phyloP scores from a whole-genome alignment of 2,797 vertebrate species.

The Mormyrus proboscirostris region DNA sequence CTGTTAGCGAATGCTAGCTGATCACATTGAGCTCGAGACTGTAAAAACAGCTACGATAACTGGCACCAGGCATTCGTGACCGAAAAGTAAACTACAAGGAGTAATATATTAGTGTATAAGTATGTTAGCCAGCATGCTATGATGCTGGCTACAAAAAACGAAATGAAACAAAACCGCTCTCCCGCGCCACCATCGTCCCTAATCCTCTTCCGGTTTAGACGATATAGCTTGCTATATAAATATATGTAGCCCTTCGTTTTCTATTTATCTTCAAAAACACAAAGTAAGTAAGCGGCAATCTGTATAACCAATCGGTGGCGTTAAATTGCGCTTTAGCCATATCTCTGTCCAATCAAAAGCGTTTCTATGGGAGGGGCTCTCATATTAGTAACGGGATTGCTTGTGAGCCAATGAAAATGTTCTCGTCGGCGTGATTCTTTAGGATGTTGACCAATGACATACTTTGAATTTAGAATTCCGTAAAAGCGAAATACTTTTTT shows the following conservation, averaged over 20 bases:
- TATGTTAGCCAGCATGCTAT: not conserved
- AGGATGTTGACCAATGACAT: not conserved
- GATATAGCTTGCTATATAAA: not conserved
- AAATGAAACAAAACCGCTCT: not conserved
- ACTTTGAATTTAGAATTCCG: slow-evolving; percentile 5
- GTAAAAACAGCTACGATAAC: not conserved
- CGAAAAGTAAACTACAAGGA: not conserved
- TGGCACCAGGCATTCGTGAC: not conserved
- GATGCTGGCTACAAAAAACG: not conserved
- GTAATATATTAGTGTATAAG: not conserved
- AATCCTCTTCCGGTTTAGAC: not conserved
- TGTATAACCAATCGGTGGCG: not conserved
- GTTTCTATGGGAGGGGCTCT: not conserved
- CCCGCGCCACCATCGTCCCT: not conserved
- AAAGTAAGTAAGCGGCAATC: slow-evolving; percentile 12
- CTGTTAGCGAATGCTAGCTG: not conserved
- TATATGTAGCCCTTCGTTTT: not conserved
- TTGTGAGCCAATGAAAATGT: not conserved
- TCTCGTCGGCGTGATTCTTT: not conserved
- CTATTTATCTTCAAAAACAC: slow-evolving; percentile 21
- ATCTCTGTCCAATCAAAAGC: not conserved
- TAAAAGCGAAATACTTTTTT: not conserved
- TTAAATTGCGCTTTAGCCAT: not conserved
- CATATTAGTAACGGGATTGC: not conserved
- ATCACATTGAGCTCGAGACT: not conserved